phyloP scores from a whole-genome alignment of 2,113 vertebrate genomes.

The Hemiprocne comata region DNA sequence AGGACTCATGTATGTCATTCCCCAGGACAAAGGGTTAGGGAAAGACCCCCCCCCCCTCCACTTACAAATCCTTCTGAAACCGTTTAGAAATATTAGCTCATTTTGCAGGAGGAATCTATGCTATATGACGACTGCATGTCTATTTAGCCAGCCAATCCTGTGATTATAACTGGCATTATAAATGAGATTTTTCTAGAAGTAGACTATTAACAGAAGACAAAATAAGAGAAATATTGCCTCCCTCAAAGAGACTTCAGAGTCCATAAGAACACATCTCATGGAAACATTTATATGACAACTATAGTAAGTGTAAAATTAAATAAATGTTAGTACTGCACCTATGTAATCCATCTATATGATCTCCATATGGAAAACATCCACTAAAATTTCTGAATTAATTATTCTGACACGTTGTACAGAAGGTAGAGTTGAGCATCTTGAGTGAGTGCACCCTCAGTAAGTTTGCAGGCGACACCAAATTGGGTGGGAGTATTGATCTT shows the following conservation, averaged over 20 bases:
- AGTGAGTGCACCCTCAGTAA: no score
- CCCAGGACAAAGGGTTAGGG: not conserved
- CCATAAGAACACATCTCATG: not conserved
- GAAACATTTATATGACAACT: not conserved
- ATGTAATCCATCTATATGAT: not conserved
- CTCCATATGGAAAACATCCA: not conserved
- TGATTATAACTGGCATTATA: not conserved
- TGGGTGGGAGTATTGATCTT: no score
- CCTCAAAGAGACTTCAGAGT: not conserved
- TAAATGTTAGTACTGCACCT: not conserved
- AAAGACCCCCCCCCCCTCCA: not conserved
- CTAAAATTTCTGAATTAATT: not conserved
- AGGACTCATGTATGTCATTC: accelerated
- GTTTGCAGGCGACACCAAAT: no score
- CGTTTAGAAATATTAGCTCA: not conserved
- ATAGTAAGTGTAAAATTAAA: not conserved
- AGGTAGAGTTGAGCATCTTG: not conserved
- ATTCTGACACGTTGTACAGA: not conserved
- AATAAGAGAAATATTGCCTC: not conserved
- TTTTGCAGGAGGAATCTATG: not conserved
- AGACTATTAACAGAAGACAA: not conserved
- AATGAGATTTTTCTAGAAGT: not conserved
- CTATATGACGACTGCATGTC: not conserved
- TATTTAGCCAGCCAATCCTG: not conserved
- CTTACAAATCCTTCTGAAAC: not conserved